Evolutionary conservation across 1,140 invertebrate species (phyloP), one percentile per base, ranked within the genome.

Genomic region (Pteromalus puparum): DNA sequence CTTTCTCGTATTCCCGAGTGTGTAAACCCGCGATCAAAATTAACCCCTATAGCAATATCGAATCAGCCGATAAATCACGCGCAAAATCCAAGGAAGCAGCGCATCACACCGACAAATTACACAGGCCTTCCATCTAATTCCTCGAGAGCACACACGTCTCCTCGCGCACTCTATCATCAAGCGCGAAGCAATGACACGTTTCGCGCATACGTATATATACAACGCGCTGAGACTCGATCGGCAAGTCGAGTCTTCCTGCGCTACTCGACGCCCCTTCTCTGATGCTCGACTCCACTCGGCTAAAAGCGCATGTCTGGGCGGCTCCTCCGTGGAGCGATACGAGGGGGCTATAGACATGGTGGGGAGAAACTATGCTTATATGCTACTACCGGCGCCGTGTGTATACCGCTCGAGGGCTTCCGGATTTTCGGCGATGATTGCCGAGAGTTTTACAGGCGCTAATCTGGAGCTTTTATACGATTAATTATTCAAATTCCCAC

Each of bases 341-440:
- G 26, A 30, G 24, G 67, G 67, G 67, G 67, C 53, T 61, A 21
- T 53, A n/a, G 53, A 30, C 67, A 7, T 10, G 24, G 67, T 30
- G 67, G 67, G 67, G 67, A 28, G 24, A 1, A 70, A 10, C 24
- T 70, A 34, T 34, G 3, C 4, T 34, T 5, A 34, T 34, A 34
- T 34, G 18, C 67, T 2, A n/a, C 24, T 70, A 30, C 10, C 67
- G 67, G 24, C 67, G 67, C 26, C 67, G 67, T 61, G 15, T n/a
- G 15, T 70, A 30, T 26, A 30, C 21, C 26, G 67, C 67, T 70
- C 67, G 24, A 70, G 67, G 67, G 67, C 67, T 70, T 70, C 67
- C 67, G 67, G 67, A 70, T 70, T 70, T 26, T 70, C 26, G 67
- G 67, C 67, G 67, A 30, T 28, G 67, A 28, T 70, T 30, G 67